These are phyloP conservation scores for Esox masquinongy DNA, from an alignment of 2,797 vertebrate genomes.

Conservation along the genomic window DNA sequence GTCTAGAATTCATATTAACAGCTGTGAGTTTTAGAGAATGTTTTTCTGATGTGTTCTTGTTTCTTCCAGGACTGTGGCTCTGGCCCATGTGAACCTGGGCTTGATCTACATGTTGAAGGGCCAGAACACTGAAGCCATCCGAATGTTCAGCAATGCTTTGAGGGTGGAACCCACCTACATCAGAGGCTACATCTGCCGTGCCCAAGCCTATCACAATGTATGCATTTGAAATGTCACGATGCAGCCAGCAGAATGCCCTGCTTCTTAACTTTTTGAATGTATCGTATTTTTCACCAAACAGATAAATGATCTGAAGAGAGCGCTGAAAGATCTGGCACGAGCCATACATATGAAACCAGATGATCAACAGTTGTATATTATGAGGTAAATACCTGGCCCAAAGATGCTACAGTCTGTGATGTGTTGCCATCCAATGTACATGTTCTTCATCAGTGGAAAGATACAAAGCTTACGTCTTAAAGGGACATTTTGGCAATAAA, in stretches of 20 bases:
- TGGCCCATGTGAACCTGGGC: constrained; percentile 77
- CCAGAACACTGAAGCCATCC: constrained; percentile 69
- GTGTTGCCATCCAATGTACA: background rate
- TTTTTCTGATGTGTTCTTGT: background rate
- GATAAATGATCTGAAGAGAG: constrained; percentile 64
- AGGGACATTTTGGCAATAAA: background rate
- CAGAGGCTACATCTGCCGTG: constrained; percentile 72
- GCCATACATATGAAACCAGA: constrained; percentile 78
- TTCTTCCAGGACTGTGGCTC: constrained; percentile 54
- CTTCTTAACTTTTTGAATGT: background rate
- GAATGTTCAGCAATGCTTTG: constrained; percentile 72
- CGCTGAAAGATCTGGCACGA: constrained; percentile 72
- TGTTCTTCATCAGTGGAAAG: background rate
- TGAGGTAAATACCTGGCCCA: constrained; percentile 63
- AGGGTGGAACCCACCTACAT: constrained; percentile 64
- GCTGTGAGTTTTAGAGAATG: background rate
- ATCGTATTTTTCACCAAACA: constrained; percentile 28
- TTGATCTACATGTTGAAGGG: constrained; percentile 71
- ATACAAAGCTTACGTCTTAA: background rate
- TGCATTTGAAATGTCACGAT: constrained; percentile 2
- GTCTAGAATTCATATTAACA: too few species aligned
- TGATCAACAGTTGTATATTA: constrained; percentile 65
- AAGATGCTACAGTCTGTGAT: background rate
- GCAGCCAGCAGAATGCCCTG: background rate
- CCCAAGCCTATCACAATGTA: constrained; percentile 75